Percentiles rank a stretch among this genome's conserved stretches.
These are phyloP conservation scores for Charaxes varanes DNA, from an alignment of 1,140 invertebrate genomes.

Conservation along the genomic window DNA sequence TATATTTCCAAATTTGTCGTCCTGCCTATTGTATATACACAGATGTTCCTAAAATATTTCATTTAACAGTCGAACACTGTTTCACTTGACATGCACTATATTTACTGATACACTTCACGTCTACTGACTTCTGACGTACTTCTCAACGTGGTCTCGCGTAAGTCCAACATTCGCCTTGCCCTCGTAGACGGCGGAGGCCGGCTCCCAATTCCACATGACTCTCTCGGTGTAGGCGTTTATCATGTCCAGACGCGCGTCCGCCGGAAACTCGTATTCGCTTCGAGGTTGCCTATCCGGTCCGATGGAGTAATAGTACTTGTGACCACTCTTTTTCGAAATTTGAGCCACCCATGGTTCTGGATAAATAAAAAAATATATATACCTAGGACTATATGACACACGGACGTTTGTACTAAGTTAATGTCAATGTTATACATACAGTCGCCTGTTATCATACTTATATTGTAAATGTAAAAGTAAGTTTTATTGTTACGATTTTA, in stretches of 20 bases:
- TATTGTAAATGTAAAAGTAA: too few species aligned
- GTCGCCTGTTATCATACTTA: too few species aligned
- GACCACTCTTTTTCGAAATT: conserved; percentile 47
- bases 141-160: conserved; percentile 38
- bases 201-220: conserved; percentile 51
- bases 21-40: too few species aligned
- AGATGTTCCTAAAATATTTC: too few species aligned
- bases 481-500: too few species aligned
- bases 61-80: too few species aligned
- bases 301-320: conserved; percentile 47
- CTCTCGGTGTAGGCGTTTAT: conserved; percentile 32
- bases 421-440: too few species aligned
- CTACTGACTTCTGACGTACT: conserved; percentile 30
- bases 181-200: conserved; percentile 39
- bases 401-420: too few species aligned
- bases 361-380: conserved; percentile 24
- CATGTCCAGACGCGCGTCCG: conserved; percentile 43
- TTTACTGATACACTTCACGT: too few species aligned
- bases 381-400: too few species aligned
- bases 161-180: conserved; percentile 29
- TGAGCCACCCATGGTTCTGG: conserved; percentile 61
- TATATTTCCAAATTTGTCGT: too few species aligned
- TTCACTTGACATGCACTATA: too few species aligned
- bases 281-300: conserved; percentile 31
- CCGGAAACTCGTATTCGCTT: conserved; percentile 41